phyloP scores from a whole-genome alignment of 2,888 invertebrate species.

The Macaria liturata region DNA sequence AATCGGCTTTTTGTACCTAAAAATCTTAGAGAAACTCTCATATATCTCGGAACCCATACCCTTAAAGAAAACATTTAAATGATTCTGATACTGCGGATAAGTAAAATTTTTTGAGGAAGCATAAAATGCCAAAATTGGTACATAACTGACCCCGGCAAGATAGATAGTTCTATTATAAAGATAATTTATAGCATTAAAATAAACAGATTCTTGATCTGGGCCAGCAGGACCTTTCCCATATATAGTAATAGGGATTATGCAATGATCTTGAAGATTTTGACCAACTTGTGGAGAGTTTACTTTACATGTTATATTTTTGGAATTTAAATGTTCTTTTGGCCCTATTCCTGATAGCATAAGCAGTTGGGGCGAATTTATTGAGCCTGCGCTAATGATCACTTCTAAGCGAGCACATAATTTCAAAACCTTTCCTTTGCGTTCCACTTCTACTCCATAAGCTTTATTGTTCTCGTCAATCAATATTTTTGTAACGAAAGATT shows the following conservation, averaged over 20 bases:
- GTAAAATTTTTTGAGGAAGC: too few species aligned
- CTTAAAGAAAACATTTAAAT: constrained; percentile 45
- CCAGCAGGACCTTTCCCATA: constrained; percentile 50
- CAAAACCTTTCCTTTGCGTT: constrained; percentile 40
- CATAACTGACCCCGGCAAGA: too few species aligned
- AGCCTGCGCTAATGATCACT: constrained; percentile 73
- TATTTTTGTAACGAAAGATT: constrained; percentile 75
- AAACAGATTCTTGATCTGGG: constrained; percentile 38
- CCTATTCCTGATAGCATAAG: constrained; percentile 81
- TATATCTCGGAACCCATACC: constrained; percentile 49
- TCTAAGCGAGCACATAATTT: constrained; percentile 58
- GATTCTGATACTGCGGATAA: constrained; percentile 56
- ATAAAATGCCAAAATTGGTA: too few species aligned
- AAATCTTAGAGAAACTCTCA: constrained; percentile 4
- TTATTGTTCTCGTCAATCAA: constrained; percentile 67
- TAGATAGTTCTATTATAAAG: constrained; percentile 68
- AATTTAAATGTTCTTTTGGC: constrained; percentile 56
- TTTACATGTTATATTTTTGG: constrained; percentile 58
- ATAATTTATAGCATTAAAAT: constrained; percentile 70
- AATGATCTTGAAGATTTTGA: constrained; percentile 81
- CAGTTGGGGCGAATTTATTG: constrained; percentile 76
- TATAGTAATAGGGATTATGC: constrained; percentile 59
- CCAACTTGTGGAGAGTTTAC: constrained; percentile 75
- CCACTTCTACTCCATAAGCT: constrained; percentile 62
- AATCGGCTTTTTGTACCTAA: constrained; percentile 55